phyloP scores from a whole-genome alignment of 30 jellyfish, hydroid and myxozoan genomes.

The Phacellophora camtschatica region DNA sequence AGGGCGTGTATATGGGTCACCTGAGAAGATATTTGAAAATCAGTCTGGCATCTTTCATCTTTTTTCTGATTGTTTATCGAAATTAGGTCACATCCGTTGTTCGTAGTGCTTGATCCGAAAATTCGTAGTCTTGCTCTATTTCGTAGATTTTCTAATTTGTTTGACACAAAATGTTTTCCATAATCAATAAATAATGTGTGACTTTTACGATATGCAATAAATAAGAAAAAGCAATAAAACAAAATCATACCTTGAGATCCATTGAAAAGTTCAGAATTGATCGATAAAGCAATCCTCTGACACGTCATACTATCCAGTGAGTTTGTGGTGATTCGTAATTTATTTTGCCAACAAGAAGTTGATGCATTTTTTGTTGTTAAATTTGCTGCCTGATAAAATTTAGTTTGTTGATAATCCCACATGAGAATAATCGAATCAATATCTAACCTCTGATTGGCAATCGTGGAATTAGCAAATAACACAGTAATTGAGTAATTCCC shows the following conservation, averaged over 20 bases:
- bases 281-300: conserved; percentile 40
- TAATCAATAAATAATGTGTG: too few species aligned
- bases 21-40: too few species aligned
- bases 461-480: background rate
- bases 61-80: too few species aligned
- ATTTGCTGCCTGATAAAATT: conserved; percentile 25
- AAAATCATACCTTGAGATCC: conserved; percentile 74
- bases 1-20: too few species aligned
- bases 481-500: conserved; percentile 53
- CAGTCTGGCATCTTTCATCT: too few species aligned
- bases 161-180: too few species aligned
- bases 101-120: too few species aligned
- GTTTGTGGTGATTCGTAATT: background rate
- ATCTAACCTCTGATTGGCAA: conserved; percentile 26
- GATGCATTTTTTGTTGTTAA: conserved; percentile 29
- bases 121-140: too few species aligned
- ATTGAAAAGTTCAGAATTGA: conserved; percentile 55
- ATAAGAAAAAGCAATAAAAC: background rate
- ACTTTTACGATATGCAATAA: too few species aligned
- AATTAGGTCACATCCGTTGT: too few species aligned
- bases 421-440: conserved; percentile 64
- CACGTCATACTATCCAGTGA: conserved; percentile 21
- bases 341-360: conserved; percentile 57
- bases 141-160: too few species aligned
- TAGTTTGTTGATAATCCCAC: conserved; percentile 21